Evolutionary conservation across 2,797 vertebrate genomes (phyloP), one percentile per base, ranked within the genome.

Genomic region (Perodicticus potto): DNA sequence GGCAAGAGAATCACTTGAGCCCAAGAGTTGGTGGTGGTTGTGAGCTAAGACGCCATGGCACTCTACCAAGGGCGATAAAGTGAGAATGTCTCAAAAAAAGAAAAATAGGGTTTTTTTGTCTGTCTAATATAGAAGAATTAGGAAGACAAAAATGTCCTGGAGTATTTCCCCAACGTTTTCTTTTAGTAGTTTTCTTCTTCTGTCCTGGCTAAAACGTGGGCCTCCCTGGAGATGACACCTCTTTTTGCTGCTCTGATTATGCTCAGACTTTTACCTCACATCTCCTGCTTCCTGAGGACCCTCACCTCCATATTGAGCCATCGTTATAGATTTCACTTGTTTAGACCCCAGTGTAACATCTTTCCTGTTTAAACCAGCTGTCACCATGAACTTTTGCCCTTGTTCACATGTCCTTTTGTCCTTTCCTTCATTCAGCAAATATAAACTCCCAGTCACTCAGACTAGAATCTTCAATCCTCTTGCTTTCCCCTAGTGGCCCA

Each of bases 401-500:
- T 57, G 49, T 67, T 88, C 59, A 81, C 69, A 82, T 57, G 22
- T 72, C 45, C 40, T 53, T 55, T 85, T 40, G 22, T 81, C 70
- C 9, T 45, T 37, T 85, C 13, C 40, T 53, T 76, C 34, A 32
- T 74, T 84, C 90, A 84, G 67, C 67, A 72, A 92, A 70, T 55
- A 72, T 4, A 53, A 69, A 34, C n/a, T 70, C 59, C 43, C 34
- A 20, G 59, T 89, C 69, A 40, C 78, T 76, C 34, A 37, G 13
- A 29, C 16, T 32, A 59, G 53, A 37, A 61, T 67, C 65, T 69
- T 23, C 5, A 29, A 29, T 80, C 11, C 34, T 27, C 53, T 90
- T 76, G 72, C 37, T 83, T 88, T 84, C 67, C 93, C 59, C 27
- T 23, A 20, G 67, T 13, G 20, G 53, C 27, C 84, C 65, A 88